Evolutionary conservation across 2,888 invertebrate species (phyloP).

Genomic region (Agriopis leucophaearia): DNA sequence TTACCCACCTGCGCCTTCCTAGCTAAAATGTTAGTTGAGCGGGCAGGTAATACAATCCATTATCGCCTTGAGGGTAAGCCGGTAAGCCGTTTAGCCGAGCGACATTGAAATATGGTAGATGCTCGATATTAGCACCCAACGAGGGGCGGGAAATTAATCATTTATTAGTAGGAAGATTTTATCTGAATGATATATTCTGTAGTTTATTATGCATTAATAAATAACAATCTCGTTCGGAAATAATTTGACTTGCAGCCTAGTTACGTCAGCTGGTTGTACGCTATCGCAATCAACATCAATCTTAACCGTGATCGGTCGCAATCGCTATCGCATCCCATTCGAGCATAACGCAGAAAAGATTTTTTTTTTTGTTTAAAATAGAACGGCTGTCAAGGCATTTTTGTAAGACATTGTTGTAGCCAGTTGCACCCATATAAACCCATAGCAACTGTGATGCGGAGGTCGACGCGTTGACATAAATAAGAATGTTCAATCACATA

Average conservation of each 20-base stretch:
- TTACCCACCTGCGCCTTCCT: slow-evolving; percentile 35
- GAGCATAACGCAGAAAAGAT: no score
- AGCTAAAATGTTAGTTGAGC: slow-evolving; percentile 42
- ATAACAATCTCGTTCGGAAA: not conserved
- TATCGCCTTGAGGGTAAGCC: slow-evolving; percentile 48
- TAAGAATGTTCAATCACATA: no score
- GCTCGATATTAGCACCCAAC: slow-evolving; percentile 50
- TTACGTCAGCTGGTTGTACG: no score
- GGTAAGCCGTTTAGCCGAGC: slow-evolving; percentile 54
- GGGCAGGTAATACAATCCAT: slow-evolving; percentile 51
- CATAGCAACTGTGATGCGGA: no score
- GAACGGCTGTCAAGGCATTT: no score
- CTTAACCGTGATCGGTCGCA: no score
- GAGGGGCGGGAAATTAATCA: slow-evolving; percentile 36
- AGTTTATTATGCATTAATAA: not conserved
- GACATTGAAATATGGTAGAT: slow-evolving; percentile 53
- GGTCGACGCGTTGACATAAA: no score
- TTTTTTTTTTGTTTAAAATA: no score
- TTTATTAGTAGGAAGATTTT: slow-evolving; percentile 14
- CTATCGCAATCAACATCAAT: no score
- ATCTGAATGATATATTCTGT: slow-evolving; percentile 8
- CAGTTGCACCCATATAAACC: no score
- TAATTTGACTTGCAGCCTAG: not conserved
- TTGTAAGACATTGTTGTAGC: no score
- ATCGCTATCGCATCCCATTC: no score